Conservation (phyloP, 2,113 vertebrate species). For the Ginglymostoma cirratum region DNA sequence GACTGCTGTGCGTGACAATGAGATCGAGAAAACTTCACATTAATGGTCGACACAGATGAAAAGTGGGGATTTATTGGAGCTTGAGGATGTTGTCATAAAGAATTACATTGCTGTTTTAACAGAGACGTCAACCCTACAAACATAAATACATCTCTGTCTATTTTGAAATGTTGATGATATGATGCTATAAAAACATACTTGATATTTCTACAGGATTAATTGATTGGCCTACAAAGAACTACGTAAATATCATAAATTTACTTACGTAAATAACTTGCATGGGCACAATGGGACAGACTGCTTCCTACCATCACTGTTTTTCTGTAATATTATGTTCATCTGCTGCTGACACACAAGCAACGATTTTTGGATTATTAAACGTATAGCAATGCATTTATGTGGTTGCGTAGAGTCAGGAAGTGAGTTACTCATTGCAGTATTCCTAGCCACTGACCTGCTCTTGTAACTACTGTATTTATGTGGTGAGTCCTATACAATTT, state of each 20-base stretch:
- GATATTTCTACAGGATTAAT: background rate
- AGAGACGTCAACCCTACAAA: background rate
- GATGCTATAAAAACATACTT: too few species aligned
- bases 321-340: background rate
- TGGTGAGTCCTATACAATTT: background rate
- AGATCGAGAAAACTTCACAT: background rate
- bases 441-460: too few species aligned
- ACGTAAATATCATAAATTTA: too few species aligned
- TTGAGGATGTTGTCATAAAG: background rate
- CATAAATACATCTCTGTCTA: background rate
- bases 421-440: too few species aligned
- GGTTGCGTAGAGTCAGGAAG: too few species aligned
- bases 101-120: background rate
- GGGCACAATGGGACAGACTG: background rate
- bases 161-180: background rate
- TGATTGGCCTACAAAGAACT: background rate
- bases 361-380: too few species aligned
- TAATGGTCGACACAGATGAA: background rate
- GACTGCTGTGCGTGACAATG: background rate
- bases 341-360: background rate
- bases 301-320: background rate
- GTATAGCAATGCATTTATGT: too few species aligned
- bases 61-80: background rate
- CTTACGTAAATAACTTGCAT: background rate
- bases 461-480: too few species aligned